Conservation (phyloP, 2,888 invertebrate genomes). For the Cheilosia scutellata region DNA sequence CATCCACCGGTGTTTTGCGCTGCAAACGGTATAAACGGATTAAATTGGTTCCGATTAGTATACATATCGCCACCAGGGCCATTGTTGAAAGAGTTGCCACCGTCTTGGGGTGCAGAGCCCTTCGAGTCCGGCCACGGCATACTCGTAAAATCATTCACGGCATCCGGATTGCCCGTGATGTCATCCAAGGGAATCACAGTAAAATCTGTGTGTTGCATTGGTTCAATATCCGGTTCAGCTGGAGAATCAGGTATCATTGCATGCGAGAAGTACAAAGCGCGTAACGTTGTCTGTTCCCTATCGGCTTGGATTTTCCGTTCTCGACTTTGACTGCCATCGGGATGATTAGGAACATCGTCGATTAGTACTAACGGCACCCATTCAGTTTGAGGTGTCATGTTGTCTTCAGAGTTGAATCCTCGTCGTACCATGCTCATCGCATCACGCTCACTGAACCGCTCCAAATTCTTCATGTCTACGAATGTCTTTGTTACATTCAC, state of each 20-base stretch:
- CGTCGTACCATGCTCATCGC: slow-evolving; percentile 92
- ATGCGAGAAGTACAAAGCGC: slow-evolving; percentile 92
- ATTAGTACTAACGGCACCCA: slow-evolving; percentile 91
- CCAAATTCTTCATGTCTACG: slow-evolving; percentile 95
- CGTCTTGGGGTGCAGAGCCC: slow-evolving; percentile 85
- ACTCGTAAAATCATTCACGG: slow-evolving; percentile 90
- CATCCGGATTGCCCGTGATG: slow-evolving; percentile 92
- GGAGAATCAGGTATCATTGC: slow-evolving; percentile 94
- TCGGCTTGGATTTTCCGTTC: slow-evolving; percentile 95
- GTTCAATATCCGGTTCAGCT: slow-evolving; percentile 94
- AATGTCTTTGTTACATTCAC: slow-evolving; percentile 97
- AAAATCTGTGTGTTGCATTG: slow-evolving; percentile 90
- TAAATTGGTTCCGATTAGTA: slow-evolving; percentile 78
- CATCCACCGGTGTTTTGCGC: slow-evolving; percentile 64
- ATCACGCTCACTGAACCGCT: slow-evolving; percentile 93
- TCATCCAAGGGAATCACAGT: slow-evolving; percentile 95
- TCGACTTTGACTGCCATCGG: slow-evolving; percentile 91
- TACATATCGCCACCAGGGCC: slow-evolving; percentile 75
- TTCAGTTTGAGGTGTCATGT: slow-evolving; percentile 91
- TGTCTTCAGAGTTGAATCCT: slow-evolving; percentile 88
- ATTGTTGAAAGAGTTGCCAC: slow-evolving; percentile 58
- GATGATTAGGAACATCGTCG: slow-evolving; percentile 88
- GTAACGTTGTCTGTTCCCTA: slow-evolving; percentile 93
- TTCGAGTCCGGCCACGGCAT: slow-evolving; percentile 95
- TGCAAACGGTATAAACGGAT: slow-evolving; percentile 81